phyloP scores from a whole-genome alignment of 1,140 invertebrate genomes.

The Drosophila subpulchrella region DNA sequence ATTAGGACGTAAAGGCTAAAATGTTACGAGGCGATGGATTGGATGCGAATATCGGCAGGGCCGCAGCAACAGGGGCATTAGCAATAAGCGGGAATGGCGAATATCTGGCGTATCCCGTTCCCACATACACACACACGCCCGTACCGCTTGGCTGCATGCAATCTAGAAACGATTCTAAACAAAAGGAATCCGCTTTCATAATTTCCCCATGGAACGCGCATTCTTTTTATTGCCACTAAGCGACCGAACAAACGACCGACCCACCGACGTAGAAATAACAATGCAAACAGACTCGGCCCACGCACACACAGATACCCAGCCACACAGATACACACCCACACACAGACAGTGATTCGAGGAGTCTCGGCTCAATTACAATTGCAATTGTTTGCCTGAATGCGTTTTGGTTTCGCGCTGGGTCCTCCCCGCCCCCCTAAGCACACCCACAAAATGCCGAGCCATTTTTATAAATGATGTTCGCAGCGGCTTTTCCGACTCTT shows the following conservation, averaged over 20 bases:
- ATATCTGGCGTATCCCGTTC: slow-evolving; percentile 21
- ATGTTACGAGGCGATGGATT: slow-evolving; percentile 33
- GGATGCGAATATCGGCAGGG: slow-evolving; percentile 41
- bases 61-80: slow-evolving; percentile 67
- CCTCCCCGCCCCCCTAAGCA: slow-evolving; percentile 31
- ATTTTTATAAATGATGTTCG: slow-evolving; percentile 78
- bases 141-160: slow-evolving; percentile 66
- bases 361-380: slow-evolving; percentile 82
- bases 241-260: slow-evolving; percentile 56
- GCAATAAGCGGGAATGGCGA: slow-evolving; percentile 74
- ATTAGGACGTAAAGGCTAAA: slow-evolving; percentile 44
- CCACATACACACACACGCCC: slow-evolving; percentile 3
- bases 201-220: slow-evolving; percentile 80
- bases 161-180: slow-evolving; percentile 82
- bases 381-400: slow-evolving; percentile 83
- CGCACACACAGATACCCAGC: slow-evolving; percentile 10
- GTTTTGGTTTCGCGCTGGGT: slow-evolving; percentile 71
- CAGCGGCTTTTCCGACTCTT: slow-evolving; percentile 45
- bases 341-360: slow-evolving; percentile 54
- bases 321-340: slow-evolving; percentile 26
- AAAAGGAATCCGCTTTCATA: slow-evolving; percentile 83
- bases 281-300: slow-evolving; percentile 67
- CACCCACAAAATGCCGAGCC: slow-evolving; percentile 60
- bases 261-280: slow-evolving; percentile 72
- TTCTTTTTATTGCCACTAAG: slow-evolving; percentile 83